phyloP scores from a whole-genome alignment of 2,888 invertebrate species.

The Rhingia campestris region DNA sequence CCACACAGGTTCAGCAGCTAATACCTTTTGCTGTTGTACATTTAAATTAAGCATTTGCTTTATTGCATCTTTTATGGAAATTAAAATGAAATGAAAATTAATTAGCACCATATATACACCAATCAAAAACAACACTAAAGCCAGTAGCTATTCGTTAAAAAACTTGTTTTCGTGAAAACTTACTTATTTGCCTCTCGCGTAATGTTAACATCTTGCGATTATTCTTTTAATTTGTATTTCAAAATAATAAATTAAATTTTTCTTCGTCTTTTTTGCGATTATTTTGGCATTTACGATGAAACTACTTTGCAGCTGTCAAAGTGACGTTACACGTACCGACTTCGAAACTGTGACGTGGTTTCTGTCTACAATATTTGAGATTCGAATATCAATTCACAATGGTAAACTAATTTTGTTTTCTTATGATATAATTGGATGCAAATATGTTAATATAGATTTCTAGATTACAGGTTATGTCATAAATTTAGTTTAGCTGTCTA shows the following conservation, averaged over 20 bases:
- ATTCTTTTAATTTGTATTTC: neutral
- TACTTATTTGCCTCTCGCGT: conserved; percentile 89
- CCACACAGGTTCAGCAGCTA: conserved; percentile 95
- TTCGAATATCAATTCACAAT: conserved; percentile 30
- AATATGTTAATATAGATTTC: too few species aligned
- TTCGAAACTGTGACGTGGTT: conserved; percentile 67
- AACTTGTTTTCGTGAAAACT: conserved; percentile 76
- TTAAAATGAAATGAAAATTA: conserved; percentile 46
- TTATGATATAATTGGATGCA: too few species aligned
- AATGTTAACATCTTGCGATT: conserved; percentile 85
- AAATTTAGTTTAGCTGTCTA: too few species aligned
- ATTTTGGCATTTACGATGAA: conserved; percentile 42
- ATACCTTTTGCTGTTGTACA: conserved; percentile 89
- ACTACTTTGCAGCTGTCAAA: conserved; percentile 44
- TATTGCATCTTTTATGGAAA: conserved; percentile 88
- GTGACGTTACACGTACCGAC: conserved; percentile 65
- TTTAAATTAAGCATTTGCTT: conserved; percentile 98
- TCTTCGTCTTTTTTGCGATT: conserved; percentile 19
- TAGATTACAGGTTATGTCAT: too few species aligned
- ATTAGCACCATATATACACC: conserved; percentile 22
- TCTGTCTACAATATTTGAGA: conserved; percentile 33
- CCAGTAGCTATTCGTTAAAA: neutral
- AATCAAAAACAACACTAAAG: conserved; percentile 2
- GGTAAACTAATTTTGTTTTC: neutral
- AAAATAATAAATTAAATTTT: conserved; percentile 6